Evolutionary conservation across 2,113 vertebrate species (phyloP), one percentile per base, ranked within the genome.

Genomic region (Melanotaenia duboulayi): DNA sequence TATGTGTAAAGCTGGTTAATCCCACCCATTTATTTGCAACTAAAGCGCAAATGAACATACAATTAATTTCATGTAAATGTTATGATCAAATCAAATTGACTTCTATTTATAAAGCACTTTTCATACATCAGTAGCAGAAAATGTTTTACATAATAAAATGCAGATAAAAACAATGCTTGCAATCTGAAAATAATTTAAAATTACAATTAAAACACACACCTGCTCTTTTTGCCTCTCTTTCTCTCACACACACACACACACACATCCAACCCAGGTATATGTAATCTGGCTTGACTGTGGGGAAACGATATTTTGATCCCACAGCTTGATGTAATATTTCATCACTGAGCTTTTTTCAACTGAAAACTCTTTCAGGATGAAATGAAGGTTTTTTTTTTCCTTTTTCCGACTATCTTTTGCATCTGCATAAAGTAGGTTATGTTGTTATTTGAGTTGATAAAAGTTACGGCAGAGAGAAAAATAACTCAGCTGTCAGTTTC

Each of bases 351-450:
- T 65, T 23, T 56, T n/a, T 16, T 65, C 16, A 9, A 54, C 44
- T 64, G 3, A 68, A 63, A 51, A 20, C 56, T 70, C 35, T 28
- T 28, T 28, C 6, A 28, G 28, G 5, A 35, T 35, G 1, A 35
- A 35, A 6, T 28, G 4, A 35, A 35, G 32, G 12, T 16, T 81
- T 13, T 58, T 28, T 17, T 42, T 63, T 48, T 32, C 6, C 13
- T 63, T 37, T 50, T 24, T 19, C 10, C 19, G 20, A 48, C 14
- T 17, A 28, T 58, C 44, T 59, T 54, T 8, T 62, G 13, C 28
- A 62, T 71, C 50, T 58, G 54, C 39, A 65, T 68, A 67, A 88
- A 84, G 65, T 80, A 73, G 75, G 73, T 82, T 82, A 81, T 56
- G 35, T 57, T 74, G 1, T 64, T 65, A 62, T 81, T 80, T 65